A percentile compares a stretch with the other conserved stretches of the same genome.
Evolutionary conservation across 2,888 invertebrate genomes (phyloP).

Genomic region (Drosophila paucipuncta): DNA sequence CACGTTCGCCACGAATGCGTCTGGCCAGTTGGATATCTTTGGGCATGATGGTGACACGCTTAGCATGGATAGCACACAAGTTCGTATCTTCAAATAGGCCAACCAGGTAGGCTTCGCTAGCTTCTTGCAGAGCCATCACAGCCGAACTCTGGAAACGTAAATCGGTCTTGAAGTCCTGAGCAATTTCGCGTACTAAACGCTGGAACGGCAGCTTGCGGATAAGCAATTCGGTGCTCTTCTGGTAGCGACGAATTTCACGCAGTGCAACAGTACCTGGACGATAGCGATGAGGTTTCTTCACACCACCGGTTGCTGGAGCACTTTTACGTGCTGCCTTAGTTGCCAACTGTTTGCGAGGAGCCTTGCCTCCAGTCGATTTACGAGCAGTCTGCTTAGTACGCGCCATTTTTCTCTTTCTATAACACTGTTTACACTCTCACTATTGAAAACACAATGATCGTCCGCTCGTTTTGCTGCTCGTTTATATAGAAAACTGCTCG

Average conservation of each 20-base stretch:
- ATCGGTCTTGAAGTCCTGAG: slow-evolving; percentile 40
- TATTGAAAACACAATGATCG: not conserved
- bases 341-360: slow-evolving; percentile 42
- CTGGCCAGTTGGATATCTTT: slow-evolving; percentile 98
- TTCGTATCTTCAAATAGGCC: slow-evolving; percentile 32
- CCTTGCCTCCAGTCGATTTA: slow-evolving; percentile 40
- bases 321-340: slow-evolving; percentile 43
- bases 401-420: slow-evolving; percentile 3
- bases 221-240: slow-evolving; percentile 39
- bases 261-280: slow-evolving; percentile 32
- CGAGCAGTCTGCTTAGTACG: slow-evolving; percentile 12
- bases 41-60: slow-evolving; percentile 98
- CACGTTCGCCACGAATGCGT: no score
- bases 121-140: slow-evolving; percentile 39
- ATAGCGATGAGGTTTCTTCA: slow-evolving; percentile 37
- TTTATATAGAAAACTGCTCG: not conserved
- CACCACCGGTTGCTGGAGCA: slow-evolving; percentile 34
- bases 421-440: not conserved
- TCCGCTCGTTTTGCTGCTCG: not conserved
- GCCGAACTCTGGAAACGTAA: slow-evolving; percentile 44
- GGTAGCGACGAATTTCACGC: slow-evolving; percentile 36
- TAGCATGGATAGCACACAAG: slow-evolving; percentile 95
- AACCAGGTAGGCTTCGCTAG: slow-evolving; percentile 34
- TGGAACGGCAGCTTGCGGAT: slow-evolving; percentile 32
- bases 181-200: slow-evolving; percentile 33